Conservation (phyloP, 2,113 vertebrate genomes). For the Oryzias javanicus region DNA sequence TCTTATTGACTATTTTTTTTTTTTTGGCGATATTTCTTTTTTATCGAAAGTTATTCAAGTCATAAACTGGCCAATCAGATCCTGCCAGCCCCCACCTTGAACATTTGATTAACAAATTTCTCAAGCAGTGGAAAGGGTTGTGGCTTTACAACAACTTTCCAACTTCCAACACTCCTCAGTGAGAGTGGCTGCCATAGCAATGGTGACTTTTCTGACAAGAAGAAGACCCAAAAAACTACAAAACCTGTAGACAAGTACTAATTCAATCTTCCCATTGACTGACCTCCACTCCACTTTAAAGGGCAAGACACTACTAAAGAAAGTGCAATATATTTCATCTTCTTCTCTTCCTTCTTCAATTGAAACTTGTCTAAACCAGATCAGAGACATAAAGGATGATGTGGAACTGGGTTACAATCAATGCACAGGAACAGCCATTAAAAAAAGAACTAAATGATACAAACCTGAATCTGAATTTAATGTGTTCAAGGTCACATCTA, state of each 20-base stretch:
- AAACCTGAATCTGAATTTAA: slow-evolving; percentile 3
- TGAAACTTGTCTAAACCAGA: slow-evolving; percentile 31
- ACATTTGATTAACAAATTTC: too few species aligned
- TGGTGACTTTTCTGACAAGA: slow-evolving; percentile 72
- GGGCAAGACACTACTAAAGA: slow-evolving; percentile 76
- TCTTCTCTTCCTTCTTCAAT: slow-evolving; percentile 9
- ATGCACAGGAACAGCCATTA: background rate
- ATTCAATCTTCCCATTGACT: slow-evolving; percentile 77
- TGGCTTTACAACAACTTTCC: too few species aligned
- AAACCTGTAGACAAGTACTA: slow-evolving; percentile 63
- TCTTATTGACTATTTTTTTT: too few species aligned
- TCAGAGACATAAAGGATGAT: slow-evolving; percentile 6
- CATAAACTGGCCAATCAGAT: too few species aligned
- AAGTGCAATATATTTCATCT: slow-evolving; percentile 18
- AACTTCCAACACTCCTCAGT: too few species aligned
- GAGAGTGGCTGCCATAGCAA: too few species aligned
- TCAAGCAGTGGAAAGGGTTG: too few species aligned
- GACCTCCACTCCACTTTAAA: slow-evolving; percentile 64
- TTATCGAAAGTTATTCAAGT: too few species aligned
- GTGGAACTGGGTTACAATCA: background rate
- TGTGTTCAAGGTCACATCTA: slow-evolving; percentile 48
- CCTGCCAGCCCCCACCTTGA: too few species aligned
- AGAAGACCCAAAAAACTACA: slow-evolving; percentile 66
- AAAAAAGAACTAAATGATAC: background rate
- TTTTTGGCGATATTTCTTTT: too few species aligned